Base-by-base conservation (phyloP, 2,113 vertebrate genomes). In the Callipepla californica region DNA sequence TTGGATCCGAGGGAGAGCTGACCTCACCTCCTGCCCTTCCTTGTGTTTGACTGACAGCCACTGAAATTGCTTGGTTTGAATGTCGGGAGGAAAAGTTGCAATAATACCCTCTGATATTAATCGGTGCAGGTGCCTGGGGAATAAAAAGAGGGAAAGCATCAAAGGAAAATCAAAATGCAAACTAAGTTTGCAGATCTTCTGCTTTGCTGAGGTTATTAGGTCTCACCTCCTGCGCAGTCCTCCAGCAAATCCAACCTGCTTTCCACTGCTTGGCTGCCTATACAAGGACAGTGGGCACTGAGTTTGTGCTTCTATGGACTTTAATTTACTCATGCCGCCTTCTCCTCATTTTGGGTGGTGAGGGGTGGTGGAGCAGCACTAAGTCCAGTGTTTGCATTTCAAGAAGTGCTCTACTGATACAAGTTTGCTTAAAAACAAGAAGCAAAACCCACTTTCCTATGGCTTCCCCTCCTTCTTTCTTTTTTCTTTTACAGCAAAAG, bases 21-120 rank as follows among this genome's bases (percentile, higher is more conserved):
- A 88, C 61, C 82, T 68, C 59, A 15, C 5, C 23, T 8, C 17
- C 53, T 73, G 59, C 53, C 12, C 51, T 78, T 62, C 68, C 34
- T 58, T 32, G 30, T 23, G 15, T 47, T 10, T 23, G 30, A 38
- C 59, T 11, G 18, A 51, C 51, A 59, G 19, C 17, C 53, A 3
- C 69, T 57, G 73, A n/a, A 75, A 90, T 75, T 3, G 66, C 80
- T 59, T 10, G 82, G 47, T 80, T 79, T 75, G 85, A 80, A 86
- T 72, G 86, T 61, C 85, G 90, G 80, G 57, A 81, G 51, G 61
- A 42, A 66, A n/a, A 66, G 17, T n/a, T 13, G 77, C 65, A 87
- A 7, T 44, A 65, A 68, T 62, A 42, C 55, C 51, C 51, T 90
- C 11, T 55, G 78, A 40, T 72, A 78, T 78, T 21, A 67, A 96